Evolutionary conservation across 2,888 invertebrate genomes (phyloP), one percentile per base, ranked within the genome.

Genomic region (Emmelina monodactyla): DNA sequence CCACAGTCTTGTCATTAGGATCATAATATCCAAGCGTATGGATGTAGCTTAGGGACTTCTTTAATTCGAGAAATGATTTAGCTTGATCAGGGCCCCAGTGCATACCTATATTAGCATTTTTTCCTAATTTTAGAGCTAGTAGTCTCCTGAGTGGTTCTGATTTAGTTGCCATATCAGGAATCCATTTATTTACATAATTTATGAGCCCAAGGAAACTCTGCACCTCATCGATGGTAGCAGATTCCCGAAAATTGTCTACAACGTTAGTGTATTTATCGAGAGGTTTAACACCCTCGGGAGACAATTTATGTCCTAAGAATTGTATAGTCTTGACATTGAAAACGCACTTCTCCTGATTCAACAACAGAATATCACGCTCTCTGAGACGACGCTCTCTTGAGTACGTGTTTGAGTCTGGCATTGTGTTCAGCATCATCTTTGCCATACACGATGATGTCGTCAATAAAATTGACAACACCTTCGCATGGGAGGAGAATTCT

Each of bases 391-490:
- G n/a, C n/a, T n/a, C n/a, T n/a, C n/a, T n/a, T n/a, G n/a, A n/a
- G n/a, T n/a, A n/a, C n/a, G n/a, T n/a, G n/a, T n/a, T 19, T 5
- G 5, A 6, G 25, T 25, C n/a, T 25, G 3, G 25, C 25, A 10
- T 25, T 14, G 29, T 13, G 12, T 36, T 4, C 14, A 11, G 9
- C 2, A 33, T 6, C 1, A 33, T 25, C 33, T 37, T 33, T 7
- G 22, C 19, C 16, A 19, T 10, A 2, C 33, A 14, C 11, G 32
- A 19, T 2, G 32, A 12, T 11, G 16, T 37, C 2, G 33, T 69
- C 66, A 10, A 55, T 55, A 22, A 56, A 51, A 28, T 61, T 62
- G 10, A 60, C 33, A 1, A 47, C 51, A 1, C 60, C 58, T 22
- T 53, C 44, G 12, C 58, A 58, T 4, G 43, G 47, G 29, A 36